Evolutionary conservation across 2,888 invertebrate species (phyloP).

Genomic region (Peribatodes rhomboidaria): DNA sequence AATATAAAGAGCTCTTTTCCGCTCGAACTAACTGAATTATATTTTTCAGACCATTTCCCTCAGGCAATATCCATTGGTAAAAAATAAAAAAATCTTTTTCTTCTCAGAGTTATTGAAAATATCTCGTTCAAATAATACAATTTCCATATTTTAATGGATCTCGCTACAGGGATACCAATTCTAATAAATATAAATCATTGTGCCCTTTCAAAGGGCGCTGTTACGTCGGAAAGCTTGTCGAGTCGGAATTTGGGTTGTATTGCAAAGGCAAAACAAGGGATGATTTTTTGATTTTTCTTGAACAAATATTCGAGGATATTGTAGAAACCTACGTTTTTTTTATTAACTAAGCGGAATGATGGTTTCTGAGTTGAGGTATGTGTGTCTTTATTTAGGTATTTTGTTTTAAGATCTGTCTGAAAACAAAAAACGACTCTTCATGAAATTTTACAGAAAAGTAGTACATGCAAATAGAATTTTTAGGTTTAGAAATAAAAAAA

Average conservation of each 20-base stretch:
- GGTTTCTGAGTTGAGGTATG: no score
- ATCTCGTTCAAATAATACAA: slow-evolving; percentile 23
- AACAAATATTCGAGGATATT: no score
- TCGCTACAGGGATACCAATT: slow-evolving; percentile 14
- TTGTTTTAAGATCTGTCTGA: no score
- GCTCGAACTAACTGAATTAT: slow-evolving; percentile 2
- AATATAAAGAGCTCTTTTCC: neutral
- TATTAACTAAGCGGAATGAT: no score
- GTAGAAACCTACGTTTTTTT: no score
- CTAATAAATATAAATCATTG: slow-evolving; percentile 28
- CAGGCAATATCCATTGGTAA: slow-evolving; percentile 9
- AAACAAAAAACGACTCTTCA: no score
- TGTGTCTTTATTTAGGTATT: no score
- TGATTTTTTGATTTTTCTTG: no score
- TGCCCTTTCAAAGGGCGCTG: slow-evolving; percentile 6
- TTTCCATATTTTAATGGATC: slow-evolving; percentile 35
- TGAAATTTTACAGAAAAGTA: no score
- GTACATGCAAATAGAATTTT: no score
- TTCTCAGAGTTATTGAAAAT: slow-evolving; percentile 20
- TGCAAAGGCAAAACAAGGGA: neutral
- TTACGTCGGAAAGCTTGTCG: neutral
- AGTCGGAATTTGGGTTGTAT: slow-evolving; percentile 5
- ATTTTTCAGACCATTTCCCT: neutral
- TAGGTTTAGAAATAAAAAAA: no score
- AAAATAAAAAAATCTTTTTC: slow-evolving; percentile 11